Percentiles rank a stretch among this genome's conserved stretches.
These are phyloP conservation scores for Arion vulgaris DNA, from an alignment of 1,140 invertebrate genomes.

Conservation along the genomic window DNA sequence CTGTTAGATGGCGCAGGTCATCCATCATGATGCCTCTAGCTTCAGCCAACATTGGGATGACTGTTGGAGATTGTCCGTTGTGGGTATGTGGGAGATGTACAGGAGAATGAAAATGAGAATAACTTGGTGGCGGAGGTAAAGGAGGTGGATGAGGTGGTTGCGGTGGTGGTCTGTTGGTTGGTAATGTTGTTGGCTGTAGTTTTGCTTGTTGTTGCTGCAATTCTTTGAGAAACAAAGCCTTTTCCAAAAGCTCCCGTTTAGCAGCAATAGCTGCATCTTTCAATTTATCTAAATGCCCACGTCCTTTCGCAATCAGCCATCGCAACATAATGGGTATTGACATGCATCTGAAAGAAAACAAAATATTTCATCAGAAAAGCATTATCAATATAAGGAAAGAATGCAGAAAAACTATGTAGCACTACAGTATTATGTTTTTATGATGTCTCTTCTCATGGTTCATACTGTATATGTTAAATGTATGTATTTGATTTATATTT, in stretches of 20 bases:
- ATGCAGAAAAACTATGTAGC: too few relatives aligned
- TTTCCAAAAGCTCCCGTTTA: constrained; percentile 20
- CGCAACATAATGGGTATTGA: constrained; percentile 92
- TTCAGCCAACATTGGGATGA: neutral
- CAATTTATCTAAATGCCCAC: constrained; percentile 56
- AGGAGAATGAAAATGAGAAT: constrained; percentile 33
- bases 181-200: constrained; percentile 30
- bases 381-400: too few relatives aligned
- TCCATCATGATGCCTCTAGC: neutral
- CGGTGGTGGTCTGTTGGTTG: constrained; percentile 41
- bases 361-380: constrained; percentile 4
- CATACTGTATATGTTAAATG: too few relatives aligned
- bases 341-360: constrained; percentile 78
- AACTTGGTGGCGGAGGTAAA: constrained; percentile 32
- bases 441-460: too few relatives aligned
- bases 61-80: constrained; percentile 14
- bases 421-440: too few relatives aligned
- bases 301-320: constrained; percentile 78
- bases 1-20: neutral
- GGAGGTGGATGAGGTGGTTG: constrained; percentile 41
- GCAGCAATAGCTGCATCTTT: constrained; percentile 44
- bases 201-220: constrained; percentile 40
- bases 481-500: too few relatives aligned
- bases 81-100: neutral
- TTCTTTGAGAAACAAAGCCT: constrained; percentile 21